These are phyloP conservation scores for Erebia palarica DNA, from an alignment of 2,888 invertebrate genomes.

Conservation along the genomic window DNA sequence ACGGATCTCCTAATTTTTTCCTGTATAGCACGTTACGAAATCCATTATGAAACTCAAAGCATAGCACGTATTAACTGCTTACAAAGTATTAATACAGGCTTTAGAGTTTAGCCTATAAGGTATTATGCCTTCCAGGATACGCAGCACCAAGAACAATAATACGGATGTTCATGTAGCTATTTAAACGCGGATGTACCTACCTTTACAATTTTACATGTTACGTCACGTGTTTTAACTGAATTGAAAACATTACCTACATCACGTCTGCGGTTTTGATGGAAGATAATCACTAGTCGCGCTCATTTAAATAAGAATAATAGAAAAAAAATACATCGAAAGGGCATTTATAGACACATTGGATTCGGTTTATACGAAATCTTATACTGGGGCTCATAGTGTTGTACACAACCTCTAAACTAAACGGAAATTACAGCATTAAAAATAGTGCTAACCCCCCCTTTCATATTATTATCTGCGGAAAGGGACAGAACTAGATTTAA, in stretches of 20 bases:
- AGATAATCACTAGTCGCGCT: neutral
- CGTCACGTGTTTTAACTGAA: constrained; percentile 23
- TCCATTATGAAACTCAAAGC: too few relatives aligned
- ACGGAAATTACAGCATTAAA: too few relatives aligned
- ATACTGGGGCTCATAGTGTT: too few relatives aligned
- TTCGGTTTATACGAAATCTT: neutral
- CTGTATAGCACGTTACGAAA: too few relatives aligned
- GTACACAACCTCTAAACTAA: too few relatives aligned
- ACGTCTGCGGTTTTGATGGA: constrained; percentile 19
- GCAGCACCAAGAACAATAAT: constrained; percentile 34
- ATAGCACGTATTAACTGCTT: neutral
- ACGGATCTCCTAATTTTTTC: too few relatives aligned
- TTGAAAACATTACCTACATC: constrained; percentile 23
- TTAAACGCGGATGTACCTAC: constrained; percentile 29
- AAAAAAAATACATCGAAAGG: neutral
- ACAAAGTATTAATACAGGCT: constrained; percentile 24
- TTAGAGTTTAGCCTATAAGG: constrained; percentile 10
- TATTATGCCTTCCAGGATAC: constrained; percentile 29
- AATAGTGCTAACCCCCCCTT: too few relatives aligned
- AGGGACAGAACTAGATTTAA: too few relatives aligned
- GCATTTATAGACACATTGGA: neutral
- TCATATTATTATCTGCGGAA: too few relatives aligned
- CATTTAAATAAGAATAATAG: too few relatives aligned
- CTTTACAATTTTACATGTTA: constrained; percentile 34
- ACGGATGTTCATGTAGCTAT: constrained; percentile 35